These are phyloP conservation scores for human (Homo sapiens) DNA, from an alignment of 2,113 vertebrate species.

Conservation along the genomic window GRCh38 chr11:120292501-120293000, in stretches of 20 bases:
- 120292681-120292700: neutral
- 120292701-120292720: neutral
- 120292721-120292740: neutral
- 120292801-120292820: neutral
- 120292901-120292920: slow-evolving; percentile 8
- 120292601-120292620: neutral
- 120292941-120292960: neutral
- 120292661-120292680: neutral
- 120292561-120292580: neutral
- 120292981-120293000: neutral
- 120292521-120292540: neutral
- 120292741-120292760: fast-evolving
- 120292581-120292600: neutral
- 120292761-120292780: neutral
- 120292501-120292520: neutral
- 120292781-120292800: neutral
- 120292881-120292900: slow-evolving; percentile 2
- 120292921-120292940: neutral
- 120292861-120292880: neutral
- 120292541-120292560: neutral
- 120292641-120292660: neutral
- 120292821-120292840: neutral
- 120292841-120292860: neutral
- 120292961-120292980: neutral
- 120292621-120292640: neutral